phyloP scores from a whole-genome alignment of 2,113 vertebrate species.

The Podarcis cretensis region DNA sequence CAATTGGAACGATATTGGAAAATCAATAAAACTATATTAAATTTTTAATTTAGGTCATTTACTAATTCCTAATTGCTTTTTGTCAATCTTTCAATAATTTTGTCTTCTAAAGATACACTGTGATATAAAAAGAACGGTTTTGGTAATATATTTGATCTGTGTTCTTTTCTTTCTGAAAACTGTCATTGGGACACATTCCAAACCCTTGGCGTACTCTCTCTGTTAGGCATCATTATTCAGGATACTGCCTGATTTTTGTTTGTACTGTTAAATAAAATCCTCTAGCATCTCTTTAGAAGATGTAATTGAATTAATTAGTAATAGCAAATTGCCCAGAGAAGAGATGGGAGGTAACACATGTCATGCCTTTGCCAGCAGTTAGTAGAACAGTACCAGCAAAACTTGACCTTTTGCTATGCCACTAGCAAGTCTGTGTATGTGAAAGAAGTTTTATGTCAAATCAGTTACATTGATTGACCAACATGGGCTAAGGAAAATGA shows the following conservation, averaged over 20 bases:
- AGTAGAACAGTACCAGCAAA: background rate
- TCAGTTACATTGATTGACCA: background rate
- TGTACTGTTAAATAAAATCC: conserved; percentile 41
- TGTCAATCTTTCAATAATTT: background rate
- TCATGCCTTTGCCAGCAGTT: conserved; percentile 38
- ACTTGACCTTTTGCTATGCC: conserved; percentile 9
- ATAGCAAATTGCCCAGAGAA: conserved; percentile 34
- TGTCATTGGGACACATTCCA: background rate
- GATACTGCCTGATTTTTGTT: background rate
- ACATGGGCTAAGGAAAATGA: background rate
- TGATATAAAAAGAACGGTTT: background rate
- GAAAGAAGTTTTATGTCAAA: conserved; percentile 12
- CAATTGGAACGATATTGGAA: no score
- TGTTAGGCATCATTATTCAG: conserved; percentile 19
- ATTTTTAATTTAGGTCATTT: background rate
- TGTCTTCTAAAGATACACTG: background rate
- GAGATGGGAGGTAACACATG: conserved; percentile 36
- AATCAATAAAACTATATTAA: no score
- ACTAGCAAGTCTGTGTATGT: conserved; percentile 24
- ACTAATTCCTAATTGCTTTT: background rate
- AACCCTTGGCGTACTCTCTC: background rate
- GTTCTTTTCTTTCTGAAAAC: background rate
- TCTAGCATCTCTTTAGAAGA: conserved; percentile 38
- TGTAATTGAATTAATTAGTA: conserved; percentile 64
- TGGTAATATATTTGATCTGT: background rate